These are phyloP conservation scores for Choloepus hoffmanni DNA, from an alignment of 2,113 vertebrate genomes.

Conservation along the genomic window DNA sequence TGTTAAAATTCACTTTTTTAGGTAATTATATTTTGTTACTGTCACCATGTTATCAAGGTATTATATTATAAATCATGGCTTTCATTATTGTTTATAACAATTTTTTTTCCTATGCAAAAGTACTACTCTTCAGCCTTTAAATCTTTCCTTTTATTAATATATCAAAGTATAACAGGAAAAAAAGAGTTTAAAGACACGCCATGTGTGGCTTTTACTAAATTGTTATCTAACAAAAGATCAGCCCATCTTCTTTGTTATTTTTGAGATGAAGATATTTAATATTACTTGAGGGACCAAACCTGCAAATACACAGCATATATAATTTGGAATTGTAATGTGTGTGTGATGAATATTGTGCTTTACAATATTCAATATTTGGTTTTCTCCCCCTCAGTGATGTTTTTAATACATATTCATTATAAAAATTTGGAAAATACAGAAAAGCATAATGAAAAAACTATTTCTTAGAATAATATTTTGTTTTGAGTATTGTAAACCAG, in stretches of 20 bases:
- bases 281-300: constrained; percentile 12
- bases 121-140: constrained; percentile 8
- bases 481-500: constrained; percentile 5
- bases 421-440: constrained; percentile 13
- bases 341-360: not conserved
- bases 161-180: constrained; percentile 30
- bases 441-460: not conserved
- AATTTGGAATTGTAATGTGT: constrained; percentile 10
- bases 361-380: not conserved
- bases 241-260: constrained; percentile 24
- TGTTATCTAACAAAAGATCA: constrained; percentile 41
- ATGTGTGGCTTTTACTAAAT: constrained; percentile 36
- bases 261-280: constrained; percentile 17
- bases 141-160: constrained; percentile 41
- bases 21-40: constrained; percentile 3
- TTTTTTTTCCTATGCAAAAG: not conserved
- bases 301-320: not conserved
- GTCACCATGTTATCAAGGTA: not conserved
- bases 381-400: not conserved
- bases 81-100: not conserved
- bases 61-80: not conserved
- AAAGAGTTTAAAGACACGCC: constrained; percentile 23
- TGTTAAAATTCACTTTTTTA: constrained; percentile 41
- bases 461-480: constrained; percentile 54
- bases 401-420: constrained; percentile 13